Conservation (phyloP, 2,888 invertebrate species). For the Pyralis farinalis region DNA sequence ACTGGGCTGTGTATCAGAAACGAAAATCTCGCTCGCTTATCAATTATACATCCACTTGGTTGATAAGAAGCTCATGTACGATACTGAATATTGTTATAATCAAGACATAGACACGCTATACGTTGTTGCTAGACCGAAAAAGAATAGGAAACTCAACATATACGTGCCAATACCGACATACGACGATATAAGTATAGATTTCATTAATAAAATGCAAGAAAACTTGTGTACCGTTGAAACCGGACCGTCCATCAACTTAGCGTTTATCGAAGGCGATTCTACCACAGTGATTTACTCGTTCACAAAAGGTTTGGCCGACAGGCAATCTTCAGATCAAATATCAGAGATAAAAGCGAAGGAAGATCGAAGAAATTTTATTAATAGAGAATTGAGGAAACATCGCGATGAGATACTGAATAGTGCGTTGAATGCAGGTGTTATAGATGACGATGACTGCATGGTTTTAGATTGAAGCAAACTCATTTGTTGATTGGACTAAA, state of each 20-base stretch:
- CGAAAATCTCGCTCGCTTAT: conserved; percentile 61
- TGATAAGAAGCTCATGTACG: conserved; percentile 72
- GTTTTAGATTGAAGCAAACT: conserved; percentile 38
- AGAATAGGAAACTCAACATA: conserved; percentile 60
- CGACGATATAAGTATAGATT: conserved; percentile 50
- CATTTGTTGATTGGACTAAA: neutral
- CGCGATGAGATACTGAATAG: conserved; percentile 51
- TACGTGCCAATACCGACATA: conserved; percentile 63
- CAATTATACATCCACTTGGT: conserved; percentile 65
- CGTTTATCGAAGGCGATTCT: conserved; percentile 66
- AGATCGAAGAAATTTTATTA: conserved; percentile 55
- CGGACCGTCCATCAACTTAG: conserved; percentile 59
- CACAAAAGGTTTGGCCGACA: conserved; percentile 53
- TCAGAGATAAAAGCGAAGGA: conserved; percentile 41
- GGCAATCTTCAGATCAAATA: conserved; percentile 42
- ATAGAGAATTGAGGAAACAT: conserved; percentile 59
- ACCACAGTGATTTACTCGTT: conserved; percentile 70
- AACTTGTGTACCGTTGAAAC: conserved; percentile 70
- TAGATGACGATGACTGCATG: conserved; percentile 62
- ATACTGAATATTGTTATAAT: conserved; percentile 70
- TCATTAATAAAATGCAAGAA: conserved; percentile 59
- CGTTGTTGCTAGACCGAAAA: conserved; percentile 60
- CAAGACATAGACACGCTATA: conserved; percentile 65
- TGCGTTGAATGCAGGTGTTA: conserved; percentile 61
- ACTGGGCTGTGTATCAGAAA: conserved; percentile 62